A percentile compares a stretch with the other conserved stretches of the same genome.
These are phyloP conservation scores for Cydia splendana DNA, from an alignment of 1,140 invertebrate species.

Conservation along the genomic window DNA sequence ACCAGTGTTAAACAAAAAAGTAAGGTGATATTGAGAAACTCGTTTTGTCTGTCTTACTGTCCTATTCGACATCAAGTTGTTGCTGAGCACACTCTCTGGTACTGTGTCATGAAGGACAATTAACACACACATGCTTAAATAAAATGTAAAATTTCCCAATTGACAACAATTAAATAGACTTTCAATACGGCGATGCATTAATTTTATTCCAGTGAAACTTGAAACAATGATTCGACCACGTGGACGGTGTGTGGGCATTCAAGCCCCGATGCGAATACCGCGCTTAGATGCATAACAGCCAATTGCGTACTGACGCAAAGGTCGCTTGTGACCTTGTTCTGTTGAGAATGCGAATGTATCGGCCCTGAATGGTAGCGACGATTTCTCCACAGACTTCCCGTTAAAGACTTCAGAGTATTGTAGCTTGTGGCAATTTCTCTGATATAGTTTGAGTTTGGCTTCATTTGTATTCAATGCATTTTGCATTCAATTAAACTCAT, in stretches of 20 bases:
- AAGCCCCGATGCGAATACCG: background rate
- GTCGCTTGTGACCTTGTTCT: background rate
- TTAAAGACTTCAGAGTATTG: background rate
- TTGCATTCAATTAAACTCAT: background rate
- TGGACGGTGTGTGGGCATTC: constrained; percentile 27
- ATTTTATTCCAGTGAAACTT: constrained; percentile 30
- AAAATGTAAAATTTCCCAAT: constrained; percentile 2
- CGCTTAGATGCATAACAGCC: background rate
- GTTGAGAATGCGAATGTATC: background rate
- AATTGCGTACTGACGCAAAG: background rate
- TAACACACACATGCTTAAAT: background rate
- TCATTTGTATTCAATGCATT: no score
- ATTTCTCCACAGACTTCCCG: constrained; percentile 50
- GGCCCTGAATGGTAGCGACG: constrained; percentile 51
- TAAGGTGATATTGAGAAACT: constrained; percentile 11
- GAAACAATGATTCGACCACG: constrained; percentile 18
- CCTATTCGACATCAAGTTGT: constrained; percentile 7
- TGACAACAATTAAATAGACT: constrained; percentile 4
- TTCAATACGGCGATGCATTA: constrained; percentile 11
- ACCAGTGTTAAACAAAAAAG: background rate
- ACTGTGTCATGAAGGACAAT: background rate
- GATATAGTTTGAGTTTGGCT: background rate
- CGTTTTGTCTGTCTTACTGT: background rate
- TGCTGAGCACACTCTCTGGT: background rate
- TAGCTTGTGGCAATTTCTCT: background rate